These are phyloP conservation scores for Seriola aureovittata DNA, from an alignment of 2,113 vertebrate genomes.

Conservation along the genomic window DNA sequence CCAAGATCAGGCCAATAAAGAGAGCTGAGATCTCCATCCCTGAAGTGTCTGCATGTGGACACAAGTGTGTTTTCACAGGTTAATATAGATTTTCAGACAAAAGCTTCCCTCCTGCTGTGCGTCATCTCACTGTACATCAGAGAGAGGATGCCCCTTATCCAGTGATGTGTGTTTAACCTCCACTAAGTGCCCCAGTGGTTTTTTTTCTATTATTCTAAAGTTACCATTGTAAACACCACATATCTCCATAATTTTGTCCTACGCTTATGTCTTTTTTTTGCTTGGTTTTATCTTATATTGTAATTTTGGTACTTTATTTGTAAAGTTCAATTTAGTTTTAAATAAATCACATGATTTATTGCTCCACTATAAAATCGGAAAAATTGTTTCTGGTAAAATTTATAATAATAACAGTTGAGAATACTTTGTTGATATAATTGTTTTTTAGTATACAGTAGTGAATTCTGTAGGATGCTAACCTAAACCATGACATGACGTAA, in stretches of 20 bases:
- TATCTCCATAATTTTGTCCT: neutral
- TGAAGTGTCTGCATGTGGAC: conserved; percentile 9
- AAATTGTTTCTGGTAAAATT: no score
- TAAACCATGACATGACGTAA: no score
- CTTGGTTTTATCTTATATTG: neutral
- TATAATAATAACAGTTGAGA: no score
- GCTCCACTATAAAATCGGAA: no score
- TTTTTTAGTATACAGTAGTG: no score
- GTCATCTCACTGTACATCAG: neutral
- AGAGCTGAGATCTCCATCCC: conserved; percentile 25
- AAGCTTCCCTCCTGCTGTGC: neutral
- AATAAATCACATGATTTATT: no score
- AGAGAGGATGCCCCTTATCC: neutral
- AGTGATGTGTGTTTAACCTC: neutral
- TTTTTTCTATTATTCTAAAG: neutral
- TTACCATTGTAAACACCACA: neutral
- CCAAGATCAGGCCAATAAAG: neutral
- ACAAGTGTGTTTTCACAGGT: neutral
- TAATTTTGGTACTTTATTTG: no score
- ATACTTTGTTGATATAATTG: no score
- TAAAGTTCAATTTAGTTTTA: no score
- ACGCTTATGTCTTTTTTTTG: neutral
- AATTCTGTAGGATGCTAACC: no score
- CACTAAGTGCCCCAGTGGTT: neutral
- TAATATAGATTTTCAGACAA: conserved; percentile 45